phyloP scores from a whole-genome alignment of 2,888 invertebrate species.

The Hypena proboscidalis region DNA sequence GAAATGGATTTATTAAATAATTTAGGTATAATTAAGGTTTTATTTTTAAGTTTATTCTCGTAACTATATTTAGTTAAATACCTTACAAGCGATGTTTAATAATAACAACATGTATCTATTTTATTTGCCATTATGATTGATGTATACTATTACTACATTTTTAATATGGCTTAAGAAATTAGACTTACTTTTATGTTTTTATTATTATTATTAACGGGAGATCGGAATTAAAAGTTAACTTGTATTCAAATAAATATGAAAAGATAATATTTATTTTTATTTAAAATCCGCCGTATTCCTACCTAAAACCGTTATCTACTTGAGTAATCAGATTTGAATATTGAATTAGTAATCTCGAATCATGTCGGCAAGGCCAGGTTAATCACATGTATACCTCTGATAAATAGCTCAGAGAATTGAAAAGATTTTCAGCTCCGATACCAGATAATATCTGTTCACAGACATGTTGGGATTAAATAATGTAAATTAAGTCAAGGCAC shows the following conservation, averaged over 20 bases:
- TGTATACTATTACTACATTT: too few relatives aligned
- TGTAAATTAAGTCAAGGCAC: conserved; percentile 8
- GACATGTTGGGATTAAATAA: neutral
- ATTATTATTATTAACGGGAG: conserved; percentile 32
- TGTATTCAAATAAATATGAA: conserved; percentile 32
- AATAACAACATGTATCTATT: conserved; percentile 33
- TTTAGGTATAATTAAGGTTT: conserved; percentile 33
- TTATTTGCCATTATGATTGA: conserved; percentile 18
- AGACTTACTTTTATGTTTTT: conserved; percentile 36
- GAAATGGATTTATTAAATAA: too few relatives aligned
- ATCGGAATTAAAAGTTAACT: conserved; percentile 30
- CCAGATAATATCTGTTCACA: neutral
- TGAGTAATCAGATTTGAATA: too few relatives aligned
- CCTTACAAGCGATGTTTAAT: conserved; percentile 17
- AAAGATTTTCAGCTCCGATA: neutral
- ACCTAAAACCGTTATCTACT: too few relatives aligned
- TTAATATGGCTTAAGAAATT: conserved; percentile 26
- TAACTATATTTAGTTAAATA: conserved; percentile 9
- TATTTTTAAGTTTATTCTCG: conserved; percentile 29
- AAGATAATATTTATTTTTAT: conserved; percentile 3
- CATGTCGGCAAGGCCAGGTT: too few relatives aligned
- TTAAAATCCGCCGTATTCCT: neutral
- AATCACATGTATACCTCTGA: too few relatives aligned
- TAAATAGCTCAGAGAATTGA: neutral
- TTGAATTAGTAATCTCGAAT: too few relatives aligned